A percentile compares a stretch with the other conserved stretches of the same genome.
Conservation (phyloP, 2,797 vertebrate species). For the Phaenicophaeus curvirostris region DNA sequence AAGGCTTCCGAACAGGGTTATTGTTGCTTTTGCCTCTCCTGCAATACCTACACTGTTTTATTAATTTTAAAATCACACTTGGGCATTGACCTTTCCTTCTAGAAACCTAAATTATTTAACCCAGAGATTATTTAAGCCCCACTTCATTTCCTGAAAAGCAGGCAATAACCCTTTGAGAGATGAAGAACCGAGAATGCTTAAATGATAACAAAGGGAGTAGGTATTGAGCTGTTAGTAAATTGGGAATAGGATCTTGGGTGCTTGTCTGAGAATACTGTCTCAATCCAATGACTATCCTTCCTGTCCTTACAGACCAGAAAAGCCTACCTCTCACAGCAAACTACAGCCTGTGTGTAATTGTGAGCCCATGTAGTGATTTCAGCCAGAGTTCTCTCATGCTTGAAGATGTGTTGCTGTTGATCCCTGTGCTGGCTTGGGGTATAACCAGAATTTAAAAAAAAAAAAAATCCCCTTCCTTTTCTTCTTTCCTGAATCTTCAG, state of each 20-base stretch:
- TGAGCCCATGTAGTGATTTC: background rate
- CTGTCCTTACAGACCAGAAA: background rate
- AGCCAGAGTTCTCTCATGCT: background rate
- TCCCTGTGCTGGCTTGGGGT: background rate
- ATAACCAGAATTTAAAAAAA: background rate
- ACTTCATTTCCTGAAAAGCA: background rate
- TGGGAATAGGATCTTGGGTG: background rate
- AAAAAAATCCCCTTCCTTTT: background rate
- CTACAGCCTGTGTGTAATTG: background rate
- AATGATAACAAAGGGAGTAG: background rate
- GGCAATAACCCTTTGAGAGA: background rate
- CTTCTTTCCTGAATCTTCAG: background rate
- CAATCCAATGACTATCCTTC: background rate
- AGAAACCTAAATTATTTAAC: background rate
- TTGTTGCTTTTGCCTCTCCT: background rate
- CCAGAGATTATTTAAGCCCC: background rate
- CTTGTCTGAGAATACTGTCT: background rate
- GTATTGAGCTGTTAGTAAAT: background rate
- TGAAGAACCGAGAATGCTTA: background rate
- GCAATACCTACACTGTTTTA: background rate
- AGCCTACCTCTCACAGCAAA: background rate
- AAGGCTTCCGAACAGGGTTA: background rate
- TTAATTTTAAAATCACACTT: conserved; percentile 18
- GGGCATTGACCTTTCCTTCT: background rate
- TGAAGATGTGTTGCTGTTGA: background rate